phyloP scores from a whole-genome alignment of 1,140 invertebrate genomes.

The Pentalonia nigronervosa region DNA sequence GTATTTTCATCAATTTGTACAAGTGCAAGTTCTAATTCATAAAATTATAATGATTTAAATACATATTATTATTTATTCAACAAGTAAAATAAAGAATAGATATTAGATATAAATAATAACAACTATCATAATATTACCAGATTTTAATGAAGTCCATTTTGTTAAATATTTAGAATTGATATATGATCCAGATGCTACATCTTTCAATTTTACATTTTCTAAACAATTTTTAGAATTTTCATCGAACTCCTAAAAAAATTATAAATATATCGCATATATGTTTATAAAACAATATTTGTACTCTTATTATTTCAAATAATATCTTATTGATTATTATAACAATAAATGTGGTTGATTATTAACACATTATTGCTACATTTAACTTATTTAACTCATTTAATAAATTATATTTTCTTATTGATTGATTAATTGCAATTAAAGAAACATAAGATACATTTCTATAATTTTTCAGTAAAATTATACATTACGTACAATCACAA shows the following conservation, averaged over 20 bases:
- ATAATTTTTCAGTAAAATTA: background rate
- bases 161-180: background rate
- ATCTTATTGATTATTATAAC: no score
- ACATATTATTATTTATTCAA: background rate
- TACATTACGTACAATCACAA: constrained; percentile 13
- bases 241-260: background rate
- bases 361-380: background rate
- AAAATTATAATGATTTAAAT: background rate
- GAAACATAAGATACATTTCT: background rate
- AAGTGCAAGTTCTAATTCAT: background rate
- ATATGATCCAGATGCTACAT: background rate
- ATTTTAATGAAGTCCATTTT: background rate
- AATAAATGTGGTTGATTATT: background rate
- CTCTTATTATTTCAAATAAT: background rate
- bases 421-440: background rate
- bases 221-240: background rate
- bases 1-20: background rate
- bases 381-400: background rate
- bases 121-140: background rate
- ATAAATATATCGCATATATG: background rate
- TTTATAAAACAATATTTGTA: background rate
- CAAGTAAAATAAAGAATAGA: background rate
- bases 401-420: background rate
- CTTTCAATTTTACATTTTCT: constrained; percentile 44
- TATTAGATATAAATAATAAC: background rate